Evolutionary conservation across 2,888 invertebrate species (phyloP), one percentile per base, ranked within the genome.

Genomic region (Xylota segnis): DNA sequence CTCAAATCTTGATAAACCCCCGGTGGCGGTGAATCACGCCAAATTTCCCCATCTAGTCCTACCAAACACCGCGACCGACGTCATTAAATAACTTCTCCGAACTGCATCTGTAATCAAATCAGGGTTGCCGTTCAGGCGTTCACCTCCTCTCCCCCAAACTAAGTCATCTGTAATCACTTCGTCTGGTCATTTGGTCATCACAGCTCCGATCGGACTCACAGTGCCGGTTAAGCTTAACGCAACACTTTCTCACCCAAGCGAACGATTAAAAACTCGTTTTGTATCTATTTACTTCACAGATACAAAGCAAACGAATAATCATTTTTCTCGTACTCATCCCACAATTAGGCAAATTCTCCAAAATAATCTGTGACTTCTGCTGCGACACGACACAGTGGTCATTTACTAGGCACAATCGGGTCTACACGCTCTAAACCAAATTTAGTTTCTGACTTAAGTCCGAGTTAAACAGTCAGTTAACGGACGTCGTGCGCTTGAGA

Each of bases 361-460:
- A 72, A 23, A 66, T 65, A 47, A 61, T 43, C 75, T 18, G 63
- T 70, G 59, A 43, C 65, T 75, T 37, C 65, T 65, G 70, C 34
- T 74, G 34, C 66, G 56, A 29, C 66, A 37, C 54, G 23, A 37
- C 34, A 34, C 43, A 43, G 32, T 74, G 63, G 45, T 50, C 56
- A 68, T 78, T 77, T 34, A 52, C 65, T 54, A 40, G 56, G 9
- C 40, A 56, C 14, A 58, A 40, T 61, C 52, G 66, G 27, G 56
- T 76, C 34, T 10, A 14, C 45, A 29, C n/a, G n/a, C 68, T 59
- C 27, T 10, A 71, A 83, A 71, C 45, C 61, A 29, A 65, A 72
- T 71, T 81, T 68, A 86, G 66, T 76, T 76, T 52, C 65, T 52
- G 61, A 76, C 76, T 72, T 72, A 61, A 81, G 86, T 76, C 37